A percentile compares a stretch with the other conserved stretches of the same genome.
These are phyloP conservation scores for Pammene fasciana DNA, from an alignment of 2,888 invertebrate genomes.

Conservation along the genomic window DNA sequence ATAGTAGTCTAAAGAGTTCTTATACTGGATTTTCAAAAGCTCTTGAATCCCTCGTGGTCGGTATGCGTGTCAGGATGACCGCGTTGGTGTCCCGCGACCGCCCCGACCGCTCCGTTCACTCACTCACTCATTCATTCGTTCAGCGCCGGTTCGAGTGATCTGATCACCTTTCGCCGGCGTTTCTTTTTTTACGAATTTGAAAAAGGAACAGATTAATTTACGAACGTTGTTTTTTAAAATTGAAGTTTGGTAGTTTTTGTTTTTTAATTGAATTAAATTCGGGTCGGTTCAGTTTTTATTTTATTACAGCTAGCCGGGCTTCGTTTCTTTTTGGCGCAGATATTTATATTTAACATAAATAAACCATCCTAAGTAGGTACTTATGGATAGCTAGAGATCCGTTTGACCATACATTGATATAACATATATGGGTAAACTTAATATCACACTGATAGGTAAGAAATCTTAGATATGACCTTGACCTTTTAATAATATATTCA, in stretches of 20 bases:
- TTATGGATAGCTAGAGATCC: too few relatives aligned
- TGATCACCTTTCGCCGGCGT: conserved; percentile 70
- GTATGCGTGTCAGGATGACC: not conserved
- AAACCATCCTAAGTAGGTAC: too few relatives aligned
- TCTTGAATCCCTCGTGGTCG: not conserved
- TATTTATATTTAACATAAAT: too few relatives aligned
- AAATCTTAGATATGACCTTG: too few relatives aligned
- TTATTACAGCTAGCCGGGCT: not conserved
- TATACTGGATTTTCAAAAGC: not conserved
- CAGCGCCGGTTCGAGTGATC: conserved; percentile 78
- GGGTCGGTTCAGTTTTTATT: not conserved
- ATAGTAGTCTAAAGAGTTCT: not conserved
- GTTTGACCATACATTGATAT: too few relatives aligned
- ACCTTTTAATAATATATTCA: not conserved
- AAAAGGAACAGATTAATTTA: conserved; percentile 54
- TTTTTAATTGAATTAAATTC: conserved; percentile 10
- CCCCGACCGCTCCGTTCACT: conserved; percentile 51
- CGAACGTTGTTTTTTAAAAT: conserved; percentile 21
- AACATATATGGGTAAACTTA: too few relatives aligned
- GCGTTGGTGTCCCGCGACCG: conserved; percentile 68
- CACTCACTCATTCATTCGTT: conserved; percentile 64
- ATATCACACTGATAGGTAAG: too few relatives aligned
- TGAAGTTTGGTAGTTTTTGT: conserved; percentile 11
- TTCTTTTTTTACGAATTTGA: conserved; percentile 55
- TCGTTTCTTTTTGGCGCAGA: too few relatives aligned